These are phyloP conservation scores for Dicerorhinus sumatrensis DNA, from an alignment of 2,113 vertebrate genomes.

Conservation along the genomic window DNA sequence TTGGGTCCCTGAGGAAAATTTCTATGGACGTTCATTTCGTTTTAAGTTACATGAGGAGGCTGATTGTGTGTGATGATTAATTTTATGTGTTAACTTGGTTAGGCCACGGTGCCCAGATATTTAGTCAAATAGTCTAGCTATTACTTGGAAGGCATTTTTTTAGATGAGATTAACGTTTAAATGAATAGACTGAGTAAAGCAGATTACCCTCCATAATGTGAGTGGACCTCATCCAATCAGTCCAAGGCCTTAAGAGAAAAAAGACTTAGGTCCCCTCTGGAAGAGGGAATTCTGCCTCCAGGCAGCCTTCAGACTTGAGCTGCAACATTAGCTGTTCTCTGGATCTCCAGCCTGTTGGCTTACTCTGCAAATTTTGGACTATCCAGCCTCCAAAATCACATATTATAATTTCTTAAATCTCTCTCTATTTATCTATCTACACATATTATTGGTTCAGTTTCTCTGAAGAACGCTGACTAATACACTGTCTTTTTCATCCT, in stretches of 20 bases:
- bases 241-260: background rate
- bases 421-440: background rate
- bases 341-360: background rate
- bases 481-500: background rate
- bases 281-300: background rate
- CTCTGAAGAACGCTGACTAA: background rate
- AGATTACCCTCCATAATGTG: background rate
- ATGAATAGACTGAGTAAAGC: background rate
- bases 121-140: background rate
- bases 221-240: background rate
- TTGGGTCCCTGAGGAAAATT: background rate
- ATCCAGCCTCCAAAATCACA: background rate
- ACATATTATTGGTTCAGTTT: background rate
- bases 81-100: background rate
- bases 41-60: background rate
- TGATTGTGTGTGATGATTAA: background rate
- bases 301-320: background rate
- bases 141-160: background rate
- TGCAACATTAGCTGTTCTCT: background rate
- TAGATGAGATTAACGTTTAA: background rate
- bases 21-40: background rate
- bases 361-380: background rate
- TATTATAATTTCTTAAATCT: background rate
- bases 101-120: background rate
- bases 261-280: rapidly evolving